Evolutionary conservation across 2,888 invertebrate species (phyloP).

Genomic region (Andricus curvator): DNA sequence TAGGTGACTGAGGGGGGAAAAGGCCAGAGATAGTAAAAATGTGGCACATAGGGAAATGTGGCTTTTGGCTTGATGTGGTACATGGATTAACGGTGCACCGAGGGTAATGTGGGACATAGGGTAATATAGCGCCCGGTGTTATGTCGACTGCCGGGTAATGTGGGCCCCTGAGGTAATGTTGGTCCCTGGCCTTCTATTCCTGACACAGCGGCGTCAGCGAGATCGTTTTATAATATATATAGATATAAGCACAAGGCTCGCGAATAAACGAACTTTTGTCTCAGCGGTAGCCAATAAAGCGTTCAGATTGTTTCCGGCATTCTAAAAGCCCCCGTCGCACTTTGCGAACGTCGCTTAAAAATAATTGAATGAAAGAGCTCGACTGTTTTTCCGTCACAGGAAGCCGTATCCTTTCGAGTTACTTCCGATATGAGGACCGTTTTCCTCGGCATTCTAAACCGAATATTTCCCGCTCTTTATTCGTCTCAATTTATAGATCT

Average conservation of each 20-base stretch:
- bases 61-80: too few species aligned
- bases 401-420: slow-evolving; percentile 39
- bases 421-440: slow-evolving; percentile 35
- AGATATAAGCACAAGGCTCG: not conserved
- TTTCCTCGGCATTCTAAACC: slow-evolving; percentile 22
- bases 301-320: slow-evolving; percentile 58
- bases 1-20: too few species aligned
- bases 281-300: slow-evolving; percentile 55
- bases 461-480: slow-evolving; percentile 33
- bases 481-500: slow-evolving; percentile 31
- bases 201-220: too few species aligned
- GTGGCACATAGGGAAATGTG: too few species aligned
- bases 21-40: too few species aligned
- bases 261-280: not conserved
- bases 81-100: too few species aligned
- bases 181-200: too few species aligned
- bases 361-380: slow-evolving; percentile 57
- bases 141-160: too few species aligned
- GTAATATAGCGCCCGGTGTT: too few species aligned
- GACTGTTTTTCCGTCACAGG: slow-evolving; percentile 33
- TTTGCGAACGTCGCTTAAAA: slow-evolving; percentile 53
- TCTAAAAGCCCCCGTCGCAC: slow-evolving; percentile 55
- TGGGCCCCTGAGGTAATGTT: too few species aligned
- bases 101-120: too few species aligned
- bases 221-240: too few species aligned